Evolutionary conservation across 1,140 invertebrate genomes (phyloP).

Genomic region (Melitaea cinxia): DNA sequence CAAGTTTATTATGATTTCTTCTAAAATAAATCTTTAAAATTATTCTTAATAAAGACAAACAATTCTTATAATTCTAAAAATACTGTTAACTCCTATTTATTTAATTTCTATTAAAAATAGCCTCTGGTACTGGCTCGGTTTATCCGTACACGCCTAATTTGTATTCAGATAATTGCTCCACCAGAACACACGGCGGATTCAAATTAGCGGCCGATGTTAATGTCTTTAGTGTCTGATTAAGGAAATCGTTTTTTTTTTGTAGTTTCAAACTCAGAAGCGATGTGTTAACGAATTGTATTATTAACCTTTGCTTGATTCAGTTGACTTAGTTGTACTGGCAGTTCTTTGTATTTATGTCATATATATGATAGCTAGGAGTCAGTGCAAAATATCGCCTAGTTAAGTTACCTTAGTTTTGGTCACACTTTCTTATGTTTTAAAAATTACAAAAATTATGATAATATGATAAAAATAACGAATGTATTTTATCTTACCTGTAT

Average conservation of each 20-base stretch:
- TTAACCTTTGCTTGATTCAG: no score
- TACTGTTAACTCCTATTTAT: slow-evolving; percentile 17
- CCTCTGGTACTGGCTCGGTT: slow-evolving; percentile 20
- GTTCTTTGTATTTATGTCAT: no score
- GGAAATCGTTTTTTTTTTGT: neutral
- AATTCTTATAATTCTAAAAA: slow-evolving; percentile 21
- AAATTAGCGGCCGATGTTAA: neutral
- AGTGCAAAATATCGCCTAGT: no score
- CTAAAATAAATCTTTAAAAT: neutral
- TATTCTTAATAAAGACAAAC: slow-evolving; percentile 17
- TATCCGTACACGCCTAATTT: slow-evolving; percentile 43
- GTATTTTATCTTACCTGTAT: slow-evolving; percentile 91
- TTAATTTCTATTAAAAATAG: slow-evolving; percentile 30
- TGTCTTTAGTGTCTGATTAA: neutral
- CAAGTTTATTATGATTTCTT: neutral
- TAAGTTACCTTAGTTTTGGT: no score
- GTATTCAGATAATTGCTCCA: slow-evolving; percentile 45
- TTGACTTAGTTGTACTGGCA: no score
- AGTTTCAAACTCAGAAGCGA: no score
- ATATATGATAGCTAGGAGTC: no score
- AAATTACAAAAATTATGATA: no score
- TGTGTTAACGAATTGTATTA: no score
- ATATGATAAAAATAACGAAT: no score
- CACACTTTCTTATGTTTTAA: no score
- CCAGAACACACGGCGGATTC: neutral